Evolutionary conservation across 2,797 vertebrate genomes (phyloP).

Genomic region (Eurystomus glaucurus): DNA sequence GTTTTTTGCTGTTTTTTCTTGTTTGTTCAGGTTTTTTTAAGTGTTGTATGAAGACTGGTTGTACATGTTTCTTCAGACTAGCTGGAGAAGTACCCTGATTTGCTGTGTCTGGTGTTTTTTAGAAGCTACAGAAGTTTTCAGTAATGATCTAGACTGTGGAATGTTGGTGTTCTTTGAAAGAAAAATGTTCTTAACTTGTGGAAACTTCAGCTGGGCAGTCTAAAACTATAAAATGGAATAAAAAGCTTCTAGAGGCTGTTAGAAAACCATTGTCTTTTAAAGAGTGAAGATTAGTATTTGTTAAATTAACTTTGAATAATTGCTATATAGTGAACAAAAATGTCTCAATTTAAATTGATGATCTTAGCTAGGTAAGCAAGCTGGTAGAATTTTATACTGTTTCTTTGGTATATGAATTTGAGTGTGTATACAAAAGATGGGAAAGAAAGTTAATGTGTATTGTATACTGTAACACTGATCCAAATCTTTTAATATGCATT

Average conservation of each 20-base stretch:
- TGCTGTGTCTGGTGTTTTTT: neutral
- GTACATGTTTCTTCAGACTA: neutral
- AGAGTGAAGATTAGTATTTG: neutral
- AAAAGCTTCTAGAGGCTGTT: neutral
- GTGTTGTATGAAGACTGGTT: accelerated
- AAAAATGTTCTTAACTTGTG: neutral
- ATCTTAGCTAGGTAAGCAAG: neutral
- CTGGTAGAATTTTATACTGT: neutral
- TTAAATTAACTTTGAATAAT: neutral
- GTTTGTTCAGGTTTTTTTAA: neutral
- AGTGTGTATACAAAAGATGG: neutral
- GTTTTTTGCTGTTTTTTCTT: neutral
- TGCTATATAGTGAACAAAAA: neutral
- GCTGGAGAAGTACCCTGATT: neutral
- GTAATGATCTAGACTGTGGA: neutral
- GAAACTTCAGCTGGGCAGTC: neutral
- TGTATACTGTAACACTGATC: neutral
- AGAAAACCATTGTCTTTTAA: neutral
- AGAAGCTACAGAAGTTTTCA: neutral
- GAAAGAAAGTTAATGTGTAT: neutral
- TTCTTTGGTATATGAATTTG: neutral
- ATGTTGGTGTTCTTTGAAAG: neutral
- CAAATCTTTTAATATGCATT: neutral
- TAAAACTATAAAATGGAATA: neutral
- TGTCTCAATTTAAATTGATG: neutral